These are phyloP conservation scores for Drosophila monieri DNA, from an alignment of 2,888 invertebrate species.

Conservation along the genomic window DNA sequence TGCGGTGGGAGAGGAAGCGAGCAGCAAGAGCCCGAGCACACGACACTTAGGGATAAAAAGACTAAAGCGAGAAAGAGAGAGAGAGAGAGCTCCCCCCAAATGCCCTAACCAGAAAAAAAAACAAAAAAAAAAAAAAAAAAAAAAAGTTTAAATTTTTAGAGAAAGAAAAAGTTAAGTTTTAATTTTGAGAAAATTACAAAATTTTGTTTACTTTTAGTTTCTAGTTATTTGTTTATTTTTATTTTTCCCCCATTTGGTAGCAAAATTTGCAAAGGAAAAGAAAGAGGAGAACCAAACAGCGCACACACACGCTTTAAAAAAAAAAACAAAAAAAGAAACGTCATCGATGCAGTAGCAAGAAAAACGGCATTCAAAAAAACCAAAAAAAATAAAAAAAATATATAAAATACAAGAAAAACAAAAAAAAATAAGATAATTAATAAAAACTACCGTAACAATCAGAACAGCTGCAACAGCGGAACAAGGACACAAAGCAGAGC, in stretches of 20 bases:
- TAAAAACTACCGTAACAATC: slow-evolving; percentile 8
- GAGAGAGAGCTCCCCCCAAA: not conserved
- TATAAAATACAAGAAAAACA: not conserved
- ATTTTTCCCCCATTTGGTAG: not conserved
- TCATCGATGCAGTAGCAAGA: slow-evolving; percentile 1
- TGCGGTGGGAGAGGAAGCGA: not conserved
- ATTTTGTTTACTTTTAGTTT: not conserved
- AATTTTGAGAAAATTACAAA: not conserved
- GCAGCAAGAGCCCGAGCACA: not conserved
- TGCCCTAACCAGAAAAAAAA: too few species aligned
- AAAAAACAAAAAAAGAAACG: not conserved
- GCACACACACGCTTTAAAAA: not conserved
- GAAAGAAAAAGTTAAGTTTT: not conserved
- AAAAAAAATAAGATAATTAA: not conserved
- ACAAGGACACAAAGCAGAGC: slow-evolving; percentile 35
- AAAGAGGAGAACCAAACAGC: not conserved
- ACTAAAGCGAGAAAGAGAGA: not conserved
- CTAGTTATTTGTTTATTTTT: not conserved
- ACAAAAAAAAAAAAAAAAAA: not conserved
- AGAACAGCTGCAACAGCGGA: slow-evolving; percentile 6
- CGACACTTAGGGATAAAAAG: not conserved
- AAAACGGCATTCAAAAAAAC: not conserved
- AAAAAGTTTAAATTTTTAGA: not conserved
- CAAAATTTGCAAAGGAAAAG: not conserved
- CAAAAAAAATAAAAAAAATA: not conserved